phyloP scores from a whole-genome alignment of 2,113 vertebrate species.

The Ceyx melanurus region DNA sequence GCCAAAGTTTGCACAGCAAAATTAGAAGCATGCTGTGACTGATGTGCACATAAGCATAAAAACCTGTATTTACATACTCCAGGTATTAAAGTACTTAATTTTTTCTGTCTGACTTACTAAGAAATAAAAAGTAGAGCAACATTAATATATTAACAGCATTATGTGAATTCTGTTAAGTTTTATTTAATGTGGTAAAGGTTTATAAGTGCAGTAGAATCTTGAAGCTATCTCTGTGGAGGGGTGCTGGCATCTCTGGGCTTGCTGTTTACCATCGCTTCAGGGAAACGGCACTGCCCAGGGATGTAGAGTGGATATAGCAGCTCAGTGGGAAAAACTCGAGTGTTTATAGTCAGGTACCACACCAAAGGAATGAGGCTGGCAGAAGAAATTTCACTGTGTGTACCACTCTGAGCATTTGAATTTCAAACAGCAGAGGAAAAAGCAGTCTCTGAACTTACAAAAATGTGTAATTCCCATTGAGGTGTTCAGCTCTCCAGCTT shows the following conservation, averaged over 20 bases:
- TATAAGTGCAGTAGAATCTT: neutral
- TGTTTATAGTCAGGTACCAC: neutral
- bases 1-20: neutral
- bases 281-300: neutral
- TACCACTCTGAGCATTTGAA: neutral
- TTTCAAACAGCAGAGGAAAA: neutral
- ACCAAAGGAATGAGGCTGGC: neutral
- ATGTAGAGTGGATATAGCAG: neutral
- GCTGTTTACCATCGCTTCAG: neutral
- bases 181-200: neutral
- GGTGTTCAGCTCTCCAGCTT: neutral
- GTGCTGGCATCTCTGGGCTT: neutral
- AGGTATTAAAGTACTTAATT: neutral
- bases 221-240: neutral
- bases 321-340: neutral
- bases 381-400: neutral
- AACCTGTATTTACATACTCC: neutral
- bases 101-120: neutral
- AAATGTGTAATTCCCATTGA: rapidly evolving
- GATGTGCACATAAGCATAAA: neutral
- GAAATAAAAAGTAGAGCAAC: neutral
- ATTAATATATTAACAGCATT: neutral
- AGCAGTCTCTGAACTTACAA: neutral
- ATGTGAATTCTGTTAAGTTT: neutral
- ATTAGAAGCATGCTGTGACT: neutral